phyloP scores from a whole-genome alignment of 2,888 invertebrate species.

The Ecdyonurus torrentis region DNA sequence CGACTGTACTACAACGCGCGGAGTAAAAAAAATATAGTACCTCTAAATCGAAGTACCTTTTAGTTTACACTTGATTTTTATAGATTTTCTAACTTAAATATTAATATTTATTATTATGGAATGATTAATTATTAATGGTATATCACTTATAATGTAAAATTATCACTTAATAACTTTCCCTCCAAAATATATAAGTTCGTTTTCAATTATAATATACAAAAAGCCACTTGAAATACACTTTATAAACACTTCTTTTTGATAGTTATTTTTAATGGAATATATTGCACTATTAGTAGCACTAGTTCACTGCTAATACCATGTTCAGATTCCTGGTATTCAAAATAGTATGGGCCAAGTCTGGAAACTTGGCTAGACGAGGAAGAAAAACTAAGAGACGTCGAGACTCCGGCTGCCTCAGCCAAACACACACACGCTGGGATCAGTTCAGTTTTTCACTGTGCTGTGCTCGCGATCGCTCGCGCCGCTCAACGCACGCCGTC shows the following conservation, averaged over 20 bases:
- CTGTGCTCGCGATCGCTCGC: no score
- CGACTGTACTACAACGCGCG: background rate
- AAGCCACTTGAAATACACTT: background rate
- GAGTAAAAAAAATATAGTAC: background rate
- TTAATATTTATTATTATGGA: background rate
- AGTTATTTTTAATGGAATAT: background rate
- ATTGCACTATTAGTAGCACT: background rate
- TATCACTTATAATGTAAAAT: background rate
- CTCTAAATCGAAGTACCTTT: no score
- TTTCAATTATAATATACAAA: no score
- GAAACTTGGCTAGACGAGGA: background rate
- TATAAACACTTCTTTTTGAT: background rate
- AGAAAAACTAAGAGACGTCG: background rate
- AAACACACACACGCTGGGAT: background rate
- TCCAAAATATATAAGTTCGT: background rate
- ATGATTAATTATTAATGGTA: background rate
- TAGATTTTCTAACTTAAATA: background rate
- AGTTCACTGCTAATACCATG: background rate
- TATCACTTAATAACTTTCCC: background rate
- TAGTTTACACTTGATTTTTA: background rate
- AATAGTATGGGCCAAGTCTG: background rate
- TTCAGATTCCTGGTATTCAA: background rate
- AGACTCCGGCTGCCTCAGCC: background rate
- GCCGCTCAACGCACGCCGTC: background rate
- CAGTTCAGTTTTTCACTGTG: no score